These are phyloP conservation scores for Drosophila fulvimacula DNA, from an alignment of 2,888 invertebrate genomes.

Conservation along the genomic window DNA sequence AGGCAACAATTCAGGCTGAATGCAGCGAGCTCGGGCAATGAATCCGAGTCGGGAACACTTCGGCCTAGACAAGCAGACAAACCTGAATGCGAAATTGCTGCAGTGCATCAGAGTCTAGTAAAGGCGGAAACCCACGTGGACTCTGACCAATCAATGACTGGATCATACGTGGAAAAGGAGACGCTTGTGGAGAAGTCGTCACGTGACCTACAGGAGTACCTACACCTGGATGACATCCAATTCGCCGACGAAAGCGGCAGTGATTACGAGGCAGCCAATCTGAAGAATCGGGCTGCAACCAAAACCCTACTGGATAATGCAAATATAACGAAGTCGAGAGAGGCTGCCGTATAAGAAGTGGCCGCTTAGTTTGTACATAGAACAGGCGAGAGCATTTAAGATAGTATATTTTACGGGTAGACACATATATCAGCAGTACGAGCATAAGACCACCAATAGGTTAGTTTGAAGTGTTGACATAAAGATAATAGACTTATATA, in stretches of 20 bases:
- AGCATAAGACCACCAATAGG: conserved; percentile 59
- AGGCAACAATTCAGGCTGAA: conserved; percentile 72
- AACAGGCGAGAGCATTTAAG: conserved; percentile 25
- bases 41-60: conserved; percentile 38
- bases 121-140: conserved; percentile 48
- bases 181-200: conserved; percentile 89
- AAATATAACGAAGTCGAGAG: conserved; percentile 42
- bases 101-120: conserved; percentile 42
- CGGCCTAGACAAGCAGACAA: conserved; percentile 23
- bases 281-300: conserved; percentile 48
- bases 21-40: conserved; percentile 43
- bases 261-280: conserved; percentile 66
- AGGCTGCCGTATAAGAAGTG: conserved; percentile 58
- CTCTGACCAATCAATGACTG: conserved; percentile 73
- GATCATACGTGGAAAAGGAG: conserved; percentile 87
- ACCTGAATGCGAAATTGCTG: conserved; percentile 45
- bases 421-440: conserved; percentile 61
- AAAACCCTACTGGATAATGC: conserved; percentile 24
- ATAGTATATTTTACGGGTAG: conserved; percentile 65
- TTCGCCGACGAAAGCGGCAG: conserved; percentile 88
- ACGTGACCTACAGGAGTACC: conserved; percentile 86
- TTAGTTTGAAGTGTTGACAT: conserved; percentile 38
- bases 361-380: conserved; percentile 41
- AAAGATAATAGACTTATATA: conserved; percentile 16
- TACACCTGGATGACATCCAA: conserved; percentile 88